Evolutionary conservation across 2,113 vertebrate species (phyloP).

Genomic region (Gulo gulo): DNA sequence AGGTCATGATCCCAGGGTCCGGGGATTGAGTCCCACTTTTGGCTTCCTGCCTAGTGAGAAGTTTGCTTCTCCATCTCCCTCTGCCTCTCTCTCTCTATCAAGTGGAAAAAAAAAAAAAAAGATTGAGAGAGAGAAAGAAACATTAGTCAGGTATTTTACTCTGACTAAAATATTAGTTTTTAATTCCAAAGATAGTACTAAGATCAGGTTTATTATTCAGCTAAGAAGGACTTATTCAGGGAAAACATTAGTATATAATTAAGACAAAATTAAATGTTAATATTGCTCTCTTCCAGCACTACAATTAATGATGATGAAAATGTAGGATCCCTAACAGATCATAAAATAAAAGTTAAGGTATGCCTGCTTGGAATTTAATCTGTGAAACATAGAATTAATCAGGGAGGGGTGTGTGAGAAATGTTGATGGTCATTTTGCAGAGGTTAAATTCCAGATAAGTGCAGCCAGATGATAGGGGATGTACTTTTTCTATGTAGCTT

Average conservation of each 20-base stretch:
- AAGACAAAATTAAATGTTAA: not conserved
- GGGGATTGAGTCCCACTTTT: not conserved
- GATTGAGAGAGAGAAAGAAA: not conserved
- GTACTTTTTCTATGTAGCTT: not conserved
- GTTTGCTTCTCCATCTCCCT: not conserved
- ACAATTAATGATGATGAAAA: not conserved
- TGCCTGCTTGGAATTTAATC: not conserved
- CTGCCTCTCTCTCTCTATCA: not conserved
- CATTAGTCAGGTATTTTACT: not conserved
- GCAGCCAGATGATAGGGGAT: not conserved
- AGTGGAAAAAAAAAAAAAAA: not conserved
- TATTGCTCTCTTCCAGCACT: not conserved
- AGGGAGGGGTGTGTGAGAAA: not conserved
- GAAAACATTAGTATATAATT: not conserved
- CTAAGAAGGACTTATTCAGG: not conserved
- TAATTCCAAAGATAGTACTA: not conserved
- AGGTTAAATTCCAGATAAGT: not conserved
- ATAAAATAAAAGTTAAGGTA: not conserved
- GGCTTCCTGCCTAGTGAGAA: not conserved
- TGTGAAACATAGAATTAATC: not conserved
- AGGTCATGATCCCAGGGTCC: not conserved
- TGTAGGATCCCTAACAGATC: not conserved
- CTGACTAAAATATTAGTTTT: not conserved
- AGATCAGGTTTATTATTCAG: not conserved
- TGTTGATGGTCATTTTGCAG: not conserved